phyloP scores from a whole-genome alignment of 2,113 vertebrate genomes.

The Nothobranchius kuhntae region DNA sequence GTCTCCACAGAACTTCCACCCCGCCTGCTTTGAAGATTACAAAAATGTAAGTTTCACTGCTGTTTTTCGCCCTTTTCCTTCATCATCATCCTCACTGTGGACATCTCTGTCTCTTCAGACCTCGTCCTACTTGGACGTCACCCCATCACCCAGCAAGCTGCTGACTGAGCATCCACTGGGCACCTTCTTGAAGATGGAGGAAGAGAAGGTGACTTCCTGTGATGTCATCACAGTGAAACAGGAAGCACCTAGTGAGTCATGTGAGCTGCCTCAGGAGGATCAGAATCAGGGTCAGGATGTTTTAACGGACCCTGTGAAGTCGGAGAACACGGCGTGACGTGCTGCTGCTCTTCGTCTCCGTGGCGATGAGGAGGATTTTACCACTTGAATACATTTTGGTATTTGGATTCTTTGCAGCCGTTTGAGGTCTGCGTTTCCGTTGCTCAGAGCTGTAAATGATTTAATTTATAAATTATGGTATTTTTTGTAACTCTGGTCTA shows the following conservation, averaged over 20 bases:
- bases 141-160: slow-evolving; percentile 93
- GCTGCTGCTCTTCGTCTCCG: slow-evolving; percentile 5
- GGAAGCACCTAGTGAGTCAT: slow-evolving; percentile 78
- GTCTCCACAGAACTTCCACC: slow-evolving; percentile 92
- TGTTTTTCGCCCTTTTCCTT: too few relatives aligned
- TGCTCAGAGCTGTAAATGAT: slow-evolving; percentile 81
- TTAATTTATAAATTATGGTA: slow-evolving; percentile 99
- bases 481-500: slow-evolving; percentile 98
- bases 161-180: slow-evolving; percentile 91
- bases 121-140: slow-evolving; percentile 88
- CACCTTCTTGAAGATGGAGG: slow-evolving; percentile 87
- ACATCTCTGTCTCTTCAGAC: slow-evolving; percentile 73
- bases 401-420: slow-evolving; percentile 90
- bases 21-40: slow-evolving; percentile 97
- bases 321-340: not conserved
- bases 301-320: not conserved
- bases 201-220: slow-evolving; percentile 49
- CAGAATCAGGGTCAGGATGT: not conserved
- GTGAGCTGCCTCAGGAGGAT: slow-evolving; percentile 30
- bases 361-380: slow-evolving; percentile 71
- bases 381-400: slow-evolving; percentile 98
- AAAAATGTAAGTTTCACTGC: slow-evolving; percentile 88
- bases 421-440: slow-evolving; percentile 81
- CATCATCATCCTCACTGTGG: not conserved
- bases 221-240: slow-evolving; percentile 76